These are phyloP conservation scores for Tetramorium bicarinatum DNA, from an alignment of 2,888 invertebrate species.

Conservation along the genomic window DNA sequence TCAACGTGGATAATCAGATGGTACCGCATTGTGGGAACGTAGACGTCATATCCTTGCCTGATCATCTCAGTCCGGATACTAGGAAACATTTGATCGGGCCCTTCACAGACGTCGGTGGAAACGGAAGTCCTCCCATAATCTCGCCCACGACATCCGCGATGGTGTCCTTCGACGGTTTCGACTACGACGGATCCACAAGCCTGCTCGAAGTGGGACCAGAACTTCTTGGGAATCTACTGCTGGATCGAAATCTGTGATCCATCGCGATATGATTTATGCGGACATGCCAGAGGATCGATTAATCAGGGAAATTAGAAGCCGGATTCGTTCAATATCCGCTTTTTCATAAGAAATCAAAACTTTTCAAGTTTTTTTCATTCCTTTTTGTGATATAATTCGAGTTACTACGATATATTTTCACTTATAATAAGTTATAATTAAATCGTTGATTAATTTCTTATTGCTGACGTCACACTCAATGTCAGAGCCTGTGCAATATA, in stretches of 20 bases:
- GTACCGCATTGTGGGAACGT: slow-evolving; percentile 67
- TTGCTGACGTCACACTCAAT: background rate
- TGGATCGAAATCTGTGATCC: slow-evolving; percentile 69
- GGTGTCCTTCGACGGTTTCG: slow-evolving; percentile 67
- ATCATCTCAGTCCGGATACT: slow-evolving; percentile 66
- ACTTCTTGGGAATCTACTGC: slow-evolving; percentile 59
- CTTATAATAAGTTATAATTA: slow-evolving; percentile 1
- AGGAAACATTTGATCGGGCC: slow-evolving; percentile 65
- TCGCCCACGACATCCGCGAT: slow-evolving; percentile 67
- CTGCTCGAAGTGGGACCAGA: slow-evolving; percentile 67
- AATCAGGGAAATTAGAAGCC: slow-evolving; percentile 22
- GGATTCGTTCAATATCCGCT: background rate
- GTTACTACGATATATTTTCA: background rate
- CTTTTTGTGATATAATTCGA: background rate
- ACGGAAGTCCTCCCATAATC: slow-evolving; percentile 27
- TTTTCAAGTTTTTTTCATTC: background rate
- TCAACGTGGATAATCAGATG: slow-evolving; percentile 74
- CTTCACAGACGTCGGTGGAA: slow-evolving; percentile 33
- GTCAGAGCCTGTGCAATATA: background rate
- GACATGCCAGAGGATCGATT: background rate
- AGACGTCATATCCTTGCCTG: slow-evolving; percentile 37
- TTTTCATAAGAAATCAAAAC: background rate
- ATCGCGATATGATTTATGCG: background rate
- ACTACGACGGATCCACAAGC: slow-evolving; percentile 69
- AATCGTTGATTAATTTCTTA: background rate